Evolutionary conservation across 2,888 invertebrate species (phyloP).

Genomic region (Holacanthella duospinosa): DNA sequence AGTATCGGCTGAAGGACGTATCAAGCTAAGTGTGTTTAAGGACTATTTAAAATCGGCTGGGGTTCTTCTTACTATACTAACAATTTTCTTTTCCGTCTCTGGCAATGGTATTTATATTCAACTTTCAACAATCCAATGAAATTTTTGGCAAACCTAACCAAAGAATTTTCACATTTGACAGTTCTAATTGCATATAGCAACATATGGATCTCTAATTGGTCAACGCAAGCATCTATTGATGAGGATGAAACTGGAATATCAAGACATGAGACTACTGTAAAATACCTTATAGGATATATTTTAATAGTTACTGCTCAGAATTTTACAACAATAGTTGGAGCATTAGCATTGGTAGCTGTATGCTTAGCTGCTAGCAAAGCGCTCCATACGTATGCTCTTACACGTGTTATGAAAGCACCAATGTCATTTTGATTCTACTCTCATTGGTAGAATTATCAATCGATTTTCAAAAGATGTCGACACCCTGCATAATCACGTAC

Average conservation of each 20-base stretch:
- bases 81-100: background rate
- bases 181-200: background rate
- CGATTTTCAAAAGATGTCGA: background rate
- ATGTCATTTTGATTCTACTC: conserved; percentile 1
- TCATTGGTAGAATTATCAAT: background rate
- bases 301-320: background rate
- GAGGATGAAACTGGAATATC: background rate
- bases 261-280: background rate
- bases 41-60: background rate
- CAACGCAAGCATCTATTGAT: background rate
- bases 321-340: background rate
- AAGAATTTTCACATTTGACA: too few species aligned
- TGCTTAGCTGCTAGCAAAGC: background rate
- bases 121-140: too few species aligned
- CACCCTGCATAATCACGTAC: background rate
- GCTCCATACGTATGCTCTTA: background rate
- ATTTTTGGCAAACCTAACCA: too few species aligned
- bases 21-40: background rate
- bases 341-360: background rate
- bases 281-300: background rate
- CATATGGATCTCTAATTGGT: conserved; percentile 2
- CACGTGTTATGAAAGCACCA: background rate
- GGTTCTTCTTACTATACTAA: background rate
- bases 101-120: too few species aligned
- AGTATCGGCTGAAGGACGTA: background rate